phyloP scores from a whole-genome alignment of 2,888 invertebrate species.

The Acronicta leporina region DNA sequence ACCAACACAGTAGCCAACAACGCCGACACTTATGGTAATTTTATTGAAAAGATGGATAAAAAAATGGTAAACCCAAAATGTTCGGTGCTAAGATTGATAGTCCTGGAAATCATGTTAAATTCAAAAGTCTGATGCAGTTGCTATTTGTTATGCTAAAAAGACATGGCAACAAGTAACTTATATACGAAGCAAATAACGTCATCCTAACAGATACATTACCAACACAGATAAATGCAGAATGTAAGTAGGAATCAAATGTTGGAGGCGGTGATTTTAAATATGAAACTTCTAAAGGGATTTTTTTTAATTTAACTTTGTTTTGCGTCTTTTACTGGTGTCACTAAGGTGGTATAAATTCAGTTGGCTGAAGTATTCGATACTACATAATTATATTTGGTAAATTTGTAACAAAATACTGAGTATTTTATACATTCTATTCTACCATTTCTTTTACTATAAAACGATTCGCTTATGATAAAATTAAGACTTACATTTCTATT shows the following conservation, averaged over 20 bases:
- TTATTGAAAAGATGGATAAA: slow-evolving; percentile 59
- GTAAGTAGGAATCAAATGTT: not conserved
- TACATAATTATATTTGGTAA: too few species aligned
- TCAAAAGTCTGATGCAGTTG: slow-evolving; percentile 71
- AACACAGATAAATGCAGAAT: slow-evolving; percentile 9
- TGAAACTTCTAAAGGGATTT: not conserved
- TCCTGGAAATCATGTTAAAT: slow-evolving; percentile 70
- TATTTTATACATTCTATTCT: too few species aligned
- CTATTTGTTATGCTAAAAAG: slow-evolving; percentile 52
- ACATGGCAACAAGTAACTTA: slow-evolving; percentile 50
- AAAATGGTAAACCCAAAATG: slow-evolving; percentile 60
- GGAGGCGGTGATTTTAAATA: slow-evolving; percentile 2
- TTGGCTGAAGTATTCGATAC: too few species aligned
- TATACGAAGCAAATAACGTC: slow-evolving; percentile 21
- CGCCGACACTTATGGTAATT: slow-evolving; percentile 64
- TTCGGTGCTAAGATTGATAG: slow-evolving; percentile 71
- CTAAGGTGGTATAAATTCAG: too few species aligned
- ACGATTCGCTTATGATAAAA: too few species aligned
- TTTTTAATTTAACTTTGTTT: too few species aligned
- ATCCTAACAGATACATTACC: slow-evolving; percentile 14
- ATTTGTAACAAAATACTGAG: too few species aligned
- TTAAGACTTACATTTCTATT: too few species aligned
- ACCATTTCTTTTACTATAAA: too few species aligned
- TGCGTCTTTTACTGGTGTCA: too few species aligned
- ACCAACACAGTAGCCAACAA: slow-evolving; percentile 70